phyloP scores from a whole-genome alignment of 2,888 invertebrate species.

The Melanargia galathea region DNA sequence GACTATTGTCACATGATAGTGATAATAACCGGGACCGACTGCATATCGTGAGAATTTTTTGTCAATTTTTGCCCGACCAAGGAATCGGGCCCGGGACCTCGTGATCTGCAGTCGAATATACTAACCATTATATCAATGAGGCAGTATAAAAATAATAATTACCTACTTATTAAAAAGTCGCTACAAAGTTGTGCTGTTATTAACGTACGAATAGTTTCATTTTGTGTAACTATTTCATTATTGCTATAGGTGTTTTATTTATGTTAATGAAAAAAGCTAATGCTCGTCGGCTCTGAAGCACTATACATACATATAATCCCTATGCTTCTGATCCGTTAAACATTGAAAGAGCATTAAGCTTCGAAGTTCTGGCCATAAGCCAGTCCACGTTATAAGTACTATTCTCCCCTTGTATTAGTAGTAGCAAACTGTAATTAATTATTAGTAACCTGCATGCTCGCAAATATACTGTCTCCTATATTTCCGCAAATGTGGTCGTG shows the following conservation, averaged over 20 bases:
- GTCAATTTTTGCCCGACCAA: too few species aligned
- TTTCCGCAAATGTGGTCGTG: slow-evolving; percentile 9
- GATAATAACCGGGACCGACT: too few species aligned
- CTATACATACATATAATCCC: too few species aligned
- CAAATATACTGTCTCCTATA: slow-evolving; percentile 3
- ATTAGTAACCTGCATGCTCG: neutral
- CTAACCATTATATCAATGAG: too few species aligned
- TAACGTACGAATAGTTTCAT: neutral
- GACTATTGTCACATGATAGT: too few species aligned
- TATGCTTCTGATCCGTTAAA: slow-evolving; percentile 24
- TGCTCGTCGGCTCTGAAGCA: slow-evolving; percentile 10
- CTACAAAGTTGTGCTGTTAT: too few species aligned
- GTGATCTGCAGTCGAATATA: too few species aligned
- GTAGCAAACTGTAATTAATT: slow-evolving; percentile 19
- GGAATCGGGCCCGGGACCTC: too few species aligned
- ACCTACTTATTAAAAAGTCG: too few species aligned
- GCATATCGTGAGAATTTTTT: too few species aligned
- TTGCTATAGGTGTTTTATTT: neutral
- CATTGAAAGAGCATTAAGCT: slow-evolving; percentile 30
- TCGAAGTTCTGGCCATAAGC: slow-evolving; percentile 25
- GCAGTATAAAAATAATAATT: too few species aligned
- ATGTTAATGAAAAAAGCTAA: slow-evolving; percentile 1
- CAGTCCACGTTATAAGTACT: slow-evolving; percentile 18
- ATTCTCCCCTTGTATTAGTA: too few species aligned
- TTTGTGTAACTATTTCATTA: neutral